phyloP scores from a whole-genome alignment of 2,888 invertebrate genomes.

The Pseudococcus viburni region DNA sequence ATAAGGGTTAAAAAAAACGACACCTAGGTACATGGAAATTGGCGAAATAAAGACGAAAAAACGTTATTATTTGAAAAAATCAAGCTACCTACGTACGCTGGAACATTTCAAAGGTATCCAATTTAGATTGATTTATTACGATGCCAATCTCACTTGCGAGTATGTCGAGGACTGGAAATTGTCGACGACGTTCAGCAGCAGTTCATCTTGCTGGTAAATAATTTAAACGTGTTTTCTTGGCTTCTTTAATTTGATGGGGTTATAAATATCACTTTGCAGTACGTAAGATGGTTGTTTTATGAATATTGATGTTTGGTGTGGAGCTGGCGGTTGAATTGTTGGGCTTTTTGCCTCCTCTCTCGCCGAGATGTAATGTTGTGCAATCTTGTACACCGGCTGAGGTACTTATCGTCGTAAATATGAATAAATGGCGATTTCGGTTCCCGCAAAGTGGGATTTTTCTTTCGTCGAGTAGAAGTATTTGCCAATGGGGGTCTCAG shows the following conservation, averaged over 20 bases:
- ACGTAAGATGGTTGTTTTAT: not conserved
- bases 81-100: not conserved
- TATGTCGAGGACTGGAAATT: constrained; percentile 30
- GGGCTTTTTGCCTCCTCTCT: not conserved
- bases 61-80: constrained; percentile 18
- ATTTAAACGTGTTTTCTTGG: constrained; percentile 33
- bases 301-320: constrained; percentile 18
- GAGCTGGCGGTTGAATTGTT: not conserved
- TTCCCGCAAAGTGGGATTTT: not conserved
- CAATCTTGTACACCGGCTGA: not conserved
- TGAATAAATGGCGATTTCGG: constrained; percentile 5
- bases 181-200: constrained; percentile 2
- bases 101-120: constrained; percentile 28
- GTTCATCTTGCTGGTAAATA: constrained; percentile 28
- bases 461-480: not conserved
- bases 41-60: not conserved
- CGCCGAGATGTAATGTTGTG: not conserved
- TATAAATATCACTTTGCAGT: constrained; percentile 46
- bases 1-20: not conserved
- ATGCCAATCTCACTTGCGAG: constrained; percentile 14
- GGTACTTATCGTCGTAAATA: not conserved
- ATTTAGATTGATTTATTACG: constrained; percentile 39
- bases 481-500: not conserved
- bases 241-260: constrained; percentile 28
- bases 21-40: not conserved